Conservation (phyloP, 2,888 invertebrate genomes). For the Conops quadrifasciatus region DNA sequence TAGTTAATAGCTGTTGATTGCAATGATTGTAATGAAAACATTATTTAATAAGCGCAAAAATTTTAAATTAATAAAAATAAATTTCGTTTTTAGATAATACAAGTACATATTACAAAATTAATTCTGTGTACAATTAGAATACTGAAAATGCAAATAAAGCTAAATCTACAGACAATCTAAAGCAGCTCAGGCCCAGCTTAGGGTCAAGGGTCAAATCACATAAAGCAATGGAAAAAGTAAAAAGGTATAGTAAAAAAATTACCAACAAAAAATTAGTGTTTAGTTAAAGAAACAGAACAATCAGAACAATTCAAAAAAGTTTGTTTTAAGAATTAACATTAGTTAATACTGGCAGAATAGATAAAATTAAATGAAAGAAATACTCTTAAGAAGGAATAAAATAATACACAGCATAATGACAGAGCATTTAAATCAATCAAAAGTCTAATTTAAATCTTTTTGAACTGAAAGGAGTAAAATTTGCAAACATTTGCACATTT, state of each 20-base stretch:
- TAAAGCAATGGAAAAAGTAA: neutral
- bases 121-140: too few relatives aligned
- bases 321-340: neutral
- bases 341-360: too few relatives aligned
- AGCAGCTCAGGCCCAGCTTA: neutral
- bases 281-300: neutral
- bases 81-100: neutral
- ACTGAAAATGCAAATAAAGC: too few relatives aligned
- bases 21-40: constrained; percentile 7
- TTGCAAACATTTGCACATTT: too few relatives aligned
- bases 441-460: too few relatives aligned
- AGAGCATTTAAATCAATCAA: too few relatives aligned
- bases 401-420: too few relatives aligned
- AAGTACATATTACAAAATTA: neutral
- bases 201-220: neutral
- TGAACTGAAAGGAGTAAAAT: too few relatives aligned
- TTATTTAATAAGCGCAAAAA: neutral
- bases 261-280: neutral
- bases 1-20: neutral
- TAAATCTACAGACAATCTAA: too few relatives aligned
- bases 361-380: too few relatives aligned
- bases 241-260: neutral
- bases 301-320: neutral
- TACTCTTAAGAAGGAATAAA: too few relatives aligned
- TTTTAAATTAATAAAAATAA: neutral